These are phyloP conservation scores for Watsonalla binaria DNA, from an alignment of 2,888 invertebrate species.

Conservation along the genomic window DNA sequence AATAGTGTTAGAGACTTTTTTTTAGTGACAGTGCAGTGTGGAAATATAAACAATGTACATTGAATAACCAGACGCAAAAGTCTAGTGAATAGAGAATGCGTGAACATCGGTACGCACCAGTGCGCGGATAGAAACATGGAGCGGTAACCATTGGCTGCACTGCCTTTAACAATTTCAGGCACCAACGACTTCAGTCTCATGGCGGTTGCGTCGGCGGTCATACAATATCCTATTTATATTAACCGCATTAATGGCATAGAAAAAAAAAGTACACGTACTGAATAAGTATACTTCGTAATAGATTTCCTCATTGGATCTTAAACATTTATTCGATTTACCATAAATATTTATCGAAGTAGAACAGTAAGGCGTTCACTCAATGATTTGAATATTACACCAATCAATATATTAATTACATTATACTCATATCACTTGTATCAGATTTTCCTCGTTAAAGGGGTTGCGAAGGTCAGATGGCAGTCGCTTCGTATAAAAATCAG, in stretches of 20 bases:
- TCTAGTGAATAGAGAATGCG: conserved; percentile 45
- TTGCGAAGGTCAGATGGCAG: too few species aligned
- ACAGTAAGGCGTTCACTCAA: too few species aligned
- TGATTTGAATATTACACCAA: too few species aligned
- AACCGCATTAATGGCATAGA: too few species aligned
- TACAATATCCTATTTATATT: conserved; percentile 32
- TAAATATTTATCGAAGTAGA: too few species aligned
- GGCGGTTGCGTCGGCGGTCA: conserved; percentile 51
- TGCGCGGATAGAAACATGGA: conserved; percentile 45
- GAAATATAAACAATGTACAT: conserved; percentile 13
- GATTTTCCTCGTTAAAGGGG: too few species aligned
- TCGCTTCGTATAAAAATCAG: too few species aligned
- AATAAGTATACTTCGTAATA: too few species aligned
- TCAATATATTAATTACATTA: too few species aligned
- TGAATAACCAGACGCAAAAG: conserved; percentile 22
- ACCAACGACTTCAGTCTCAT: conserved; percentile 52
- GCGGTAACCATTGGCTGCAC: conserved; percentile 43
- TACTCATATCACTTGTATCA: too few species aligned
- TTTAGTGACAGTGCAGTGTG: conserved; percentile 21
- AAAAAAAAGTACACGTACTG: background rate
- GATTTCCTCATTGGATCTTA: too few species aligned
- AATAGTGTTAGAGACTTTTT: conserved; percentile 18
- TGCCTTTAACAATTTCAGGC: conserved; percentile 59
- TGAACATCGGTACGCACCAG: conserved; percentile 62
- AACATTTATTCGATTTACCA: too few species aligned